Conservation (phyloP, 2,797 vertebrate genomes). For the Melanotaenia pygmaea region DNA sequence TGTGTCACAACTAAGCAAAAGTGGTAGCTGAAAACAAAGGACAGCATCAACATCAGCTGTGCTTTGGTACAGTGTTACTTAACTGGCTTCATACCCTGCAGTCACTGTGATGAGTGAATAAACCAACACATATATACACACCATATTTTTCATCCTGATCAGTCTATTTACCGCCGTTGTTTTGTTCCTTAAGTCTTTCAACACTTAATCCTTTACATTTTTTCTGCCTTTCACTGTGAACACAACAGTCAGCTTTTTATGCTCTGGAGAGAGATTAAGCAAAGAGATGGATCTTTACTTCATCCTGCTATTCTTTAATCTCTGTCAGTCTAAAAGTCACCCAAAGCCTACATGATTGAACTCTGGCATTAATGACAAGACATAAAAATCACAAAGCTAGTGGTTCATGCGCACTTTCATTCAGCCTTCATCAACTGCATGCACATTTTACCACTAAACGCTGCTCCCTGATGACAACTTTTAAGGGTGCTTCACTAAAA, state of each 20-base stretch:
- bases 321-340: constrained; percentile 22
- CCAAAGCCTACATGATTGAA: constrained; percentile 42
- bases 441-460: constrained; percentile 19
- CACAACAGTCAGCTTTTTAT: neutral
- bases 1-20: neutral
- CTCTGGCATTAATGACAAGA: constrained; percentile 44
- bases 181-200: neutral
- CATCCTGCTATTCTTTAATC: constrained; percentile 38
- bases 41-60: neutral
- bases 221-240: constrained; percentile 18
- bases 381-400: constrained; percentile 29
- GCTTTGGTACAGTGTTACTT: neutral
- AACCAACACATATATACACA: too few relatives aligned
- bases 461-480: constrained; percentile 32
- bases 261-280: constrained; percentile 18
- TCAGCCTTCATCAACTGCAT: constrained; percentile 21
- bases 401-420: constrained; percentile 6
- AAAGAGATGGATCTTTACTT: constrained; percentile 19
- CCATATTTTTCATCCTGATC: neutral
- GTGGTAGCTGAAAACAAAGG: neutral
- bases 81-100: too few relatives aligned
- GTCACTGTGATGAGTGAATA: too few relatives aligned
- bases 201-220: constrained; percentile 4
- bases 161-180: neutral
- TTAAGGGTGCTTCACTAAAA: constrained; percentile 46